A percentile compares a stretch with the other conserved stretches of the same genome.
These are phyloP conservation scores for Potamarius usumacintae DNA, from an alignment of 2,113 vertebrate species.

Conservation along the genomic window DNA sequence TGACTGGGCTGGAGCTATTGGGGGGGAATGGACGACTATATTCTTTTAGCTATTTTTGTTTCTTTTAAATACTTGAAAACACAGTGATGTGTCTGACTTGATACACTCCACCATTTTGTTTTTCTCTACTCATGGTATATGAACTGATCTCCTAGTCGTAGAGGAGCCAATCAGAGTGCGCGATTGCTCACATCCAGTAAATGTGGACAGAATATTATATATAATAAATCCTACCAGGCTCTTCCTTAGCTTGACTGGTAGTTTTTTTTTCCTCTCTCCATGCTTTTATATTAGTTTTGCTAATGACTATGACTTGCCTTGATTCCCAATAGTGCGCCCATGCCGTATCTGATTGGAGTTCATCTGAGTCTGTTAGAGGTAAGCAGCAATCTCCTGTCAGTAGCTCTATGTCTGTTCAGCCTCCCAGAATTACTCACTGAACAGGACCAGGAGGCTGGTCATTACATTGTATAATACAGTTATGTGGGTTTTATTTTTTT, in stretches of 20 bases:
- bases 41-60: too few relatives aligned
- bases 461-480: neutral
- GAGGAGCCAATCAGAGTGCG: too few relatives aligned
- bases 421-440: neutral
- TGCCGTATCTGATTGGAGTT: conserved; percentile 97
- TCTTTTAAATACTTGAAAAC: too few relatives aligned
- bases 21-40: too few relatives aligned
- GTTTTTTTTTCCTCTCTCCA: neutral
- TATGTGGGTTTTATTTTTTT: neutral
- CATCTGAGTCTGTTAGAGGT: conserved; percentile 97
- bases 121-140: too few relatives aligned
- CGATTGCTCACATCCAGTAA: too few relatives aligned
- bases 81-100: too few relatives aligned
- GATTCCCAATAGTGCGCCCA: conserved; percentile 83
- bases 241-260: neutral
- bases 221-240: too few relatives aligned
- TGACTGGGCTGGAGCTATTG: too few relatives aligned
- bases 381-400: conserved; percentile 61
- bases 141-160: too few relatives aligned
- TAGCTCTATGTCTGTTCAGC: conserved; percentile 22
- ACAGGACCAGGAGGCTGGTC: neutral
- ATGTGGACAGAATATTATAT: too few relatives aligned
- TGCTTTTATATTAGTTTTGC: conserved; percentile 27
- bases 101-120: too few relatives aligned
- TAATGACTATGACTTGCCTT: conserved; percentile 56